phyloP scores from a whole-genome alignment of 2,888 invertebrate species.

The Heteropelma amictum region DNA sequence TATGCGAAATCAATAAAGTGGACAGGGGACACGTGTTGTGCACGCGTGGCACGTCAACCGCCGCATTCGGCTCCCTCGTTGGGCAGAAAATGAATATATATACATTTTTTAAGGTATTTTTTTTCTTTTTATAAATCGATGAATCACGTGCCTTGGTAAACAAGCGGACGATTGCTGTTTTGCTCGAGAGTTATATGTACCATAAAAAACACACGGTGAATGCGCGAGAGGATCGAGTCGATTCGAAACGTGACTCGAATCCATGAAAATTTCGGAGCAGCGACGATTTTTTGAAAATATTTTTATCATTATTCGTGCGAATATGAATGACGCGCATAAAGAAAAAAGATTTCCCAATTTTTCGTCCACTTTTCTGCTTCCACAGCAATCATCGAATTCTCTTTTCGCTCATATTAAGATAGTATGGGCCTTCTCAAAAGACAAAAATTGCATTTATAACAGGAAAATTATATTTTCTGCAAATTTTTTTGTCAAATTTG shows the following conservation, averaged over 20 bases:
- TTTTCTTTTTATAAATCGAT: slow-evolving; percentile 32
- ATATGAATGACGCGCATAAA: background rate
- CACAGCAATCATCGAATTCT: too few relatives aligned
- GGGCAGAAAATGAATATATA: slow-evolving; percentile 20
- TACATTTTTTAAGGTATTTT: background rate
- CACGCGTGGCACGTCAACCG: slow-evolving; percentile 25
- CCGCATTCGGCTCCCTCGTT: slow-evolving; percentile 1
- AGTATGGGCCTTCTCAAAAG: too few relatives aligned
- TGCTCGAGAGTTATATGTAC: background rate
- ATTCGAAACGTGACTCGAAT: slow-evolving; percentile 40
- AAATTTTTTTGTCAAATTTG: too few relatives aligned
- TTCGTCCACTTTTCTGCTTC: too few relatives aligned
- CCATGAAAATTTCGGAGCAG: background rate
- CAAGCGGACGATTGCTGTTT: slow-evolving; percentile 7
- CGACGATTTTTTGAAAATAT: background rate
- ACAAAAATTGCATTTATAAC: too few relatives aligned
- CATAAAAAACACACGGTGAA: slow-evolving; percentile 31
- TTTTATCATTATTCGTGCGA: background rate
- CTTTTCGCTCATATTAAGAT: too few relatives aligned
- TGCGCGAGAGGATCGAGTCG: background rate
- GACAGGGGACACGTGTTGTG: slow-evolving; percentile 18
- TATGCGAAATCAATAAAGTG: background rate
- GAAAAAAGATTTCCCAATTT: background rate
- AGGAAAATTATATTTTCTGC: too few relatives aligned
- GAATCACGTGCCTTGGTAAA: slow-evolving; percentile 29